Evolutionary conservation across 2,888 invertebrate genomes (phyloP).

Genomic region (Dermolepida albohirtum): DNA sequence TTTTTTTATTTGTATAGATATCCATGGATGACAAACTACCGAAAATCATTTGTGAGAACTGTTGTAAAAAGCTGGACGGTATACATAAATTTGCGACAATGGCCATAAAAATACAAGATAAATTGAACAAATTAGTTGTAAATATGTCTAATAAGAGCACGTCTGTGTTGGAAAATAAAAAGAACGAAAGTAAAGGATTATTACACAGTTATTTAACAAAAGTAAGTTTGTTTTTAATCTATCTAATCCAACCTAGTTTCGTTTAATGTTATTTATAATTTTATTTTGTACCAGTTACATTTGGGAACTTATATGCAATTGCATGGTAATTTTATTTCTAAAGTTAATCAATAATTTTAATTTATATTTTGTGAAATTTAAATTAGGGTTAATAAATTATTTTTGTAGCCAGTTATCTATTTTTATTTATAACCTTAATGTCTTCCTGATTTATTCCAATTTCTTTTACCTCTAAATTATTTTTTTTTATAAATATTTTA

Average conservation of each 20-base stretch:
- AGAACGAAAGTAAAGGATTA: constrained; percentile 66
- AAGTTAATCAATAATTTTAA: too few relatives aligned
- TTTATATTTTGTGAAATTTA: not conserved
- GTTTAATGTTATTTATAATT: constrained; percentile 4
- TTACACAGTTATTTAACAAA: constrained; percentile 70
- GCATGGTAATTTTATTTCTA: too few relatives aligned
- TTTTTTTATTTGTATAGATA: constrained; percentile 66
- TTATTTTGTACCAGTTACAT: too few relatives aligned
- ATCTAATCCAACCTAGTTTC: constrained; percentile 6
- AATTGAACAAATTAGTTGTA: constrained; percentile 64
- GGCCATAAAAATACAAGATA: constrained; percentile 74
- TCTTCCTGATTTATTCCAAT: not conserved
- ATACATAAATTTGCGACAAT: constrained; percentile 77
- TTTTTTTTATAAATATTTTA: too few relatives aligned
- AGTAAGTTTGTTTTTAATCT: constrained; percentile 57
- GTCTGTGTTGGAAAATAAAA: constrained; percentile 59
- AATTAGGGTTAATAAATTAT: not conserved
- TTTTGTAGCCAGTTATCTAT: not conserved
- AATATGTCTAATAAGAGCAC: constrained; percentile 52
- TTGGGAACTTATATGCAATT: too few relatives aligned
- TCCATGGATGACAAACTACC: constrained; percentile 75
- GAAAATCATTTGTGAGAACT: constrained; percentile 76
- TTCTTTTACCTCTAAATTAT: too few relatives aligned
- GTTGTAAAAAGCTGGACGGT: constrained; percentile 73
- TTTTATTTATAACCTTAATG: not conserved